Evolutionary conservation across 2,888 invertebrate species (phyloP).

Genomic region (Smittia aterrima): DNA sequence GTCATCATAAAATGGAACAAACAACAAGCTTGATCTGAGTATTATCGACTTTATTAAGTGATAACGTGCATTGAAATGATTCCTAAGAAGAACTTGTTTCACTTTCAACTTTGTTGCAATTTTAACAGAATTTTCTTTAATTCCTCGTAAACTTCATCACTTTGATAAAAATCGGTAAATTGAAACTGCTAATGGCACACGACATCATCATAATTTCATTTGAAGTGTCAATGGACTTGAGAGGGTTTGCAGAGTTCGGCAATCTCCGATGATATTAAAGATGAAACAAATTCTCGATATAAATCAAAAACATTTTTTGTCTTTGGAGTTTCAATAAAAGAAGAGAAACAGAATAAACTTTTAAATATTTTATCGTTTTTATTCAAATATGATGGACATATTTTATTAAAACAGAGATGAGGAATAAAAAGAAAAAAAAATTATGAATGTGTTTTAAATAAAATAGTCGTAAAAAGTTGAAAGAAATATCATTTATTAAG

Average conservation of each 20-base stretch:
- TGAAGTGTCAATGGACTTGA: background rate
- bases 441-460: slow-evolving; percentile 40
- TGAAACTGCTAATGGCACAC: slow-evolving; percentile 23
- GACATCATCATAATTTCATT: slow-evolving; percentile 8
- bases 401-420: slow-evolving; percentile 33
- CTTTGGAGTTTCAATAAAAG: slow-evolving; percentile 9
- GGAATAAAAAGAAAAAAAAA: slow-evolving; percentile 21
- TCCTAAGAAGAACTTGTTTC: background rate
- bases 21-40: slow-evolving; percentile 4
- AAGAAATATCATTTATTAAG: slow-evolving; percentile 29
- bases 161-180: background rate
- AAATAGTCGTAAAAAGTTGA: slow-evolving; percentile 37
- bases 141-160: background rate
- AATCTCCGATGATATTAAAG: background rate
- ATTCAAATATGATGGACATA: slow-evolving; percentile 41
- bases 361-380: slow-evolving; percentile 26
- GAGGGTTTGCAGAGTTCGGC: background rate
- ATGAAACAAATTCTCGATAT: slow-evolving; percentile 23
- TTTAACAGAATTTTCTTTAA: background rate
- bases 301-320: slow-evolving; percentile 29
- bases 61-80: background rate
- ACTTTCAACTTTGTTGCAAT: background rate
- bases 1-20: slow-evolving; percentile 8
- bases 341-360: slow-evolving; percentile 4
- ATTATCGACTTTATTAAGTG: slow-evolving; percentile 35